Base-by-base conservation (phyloP, 2,888 invertebrate species). In the Melanostoma mellinum region DNA sequence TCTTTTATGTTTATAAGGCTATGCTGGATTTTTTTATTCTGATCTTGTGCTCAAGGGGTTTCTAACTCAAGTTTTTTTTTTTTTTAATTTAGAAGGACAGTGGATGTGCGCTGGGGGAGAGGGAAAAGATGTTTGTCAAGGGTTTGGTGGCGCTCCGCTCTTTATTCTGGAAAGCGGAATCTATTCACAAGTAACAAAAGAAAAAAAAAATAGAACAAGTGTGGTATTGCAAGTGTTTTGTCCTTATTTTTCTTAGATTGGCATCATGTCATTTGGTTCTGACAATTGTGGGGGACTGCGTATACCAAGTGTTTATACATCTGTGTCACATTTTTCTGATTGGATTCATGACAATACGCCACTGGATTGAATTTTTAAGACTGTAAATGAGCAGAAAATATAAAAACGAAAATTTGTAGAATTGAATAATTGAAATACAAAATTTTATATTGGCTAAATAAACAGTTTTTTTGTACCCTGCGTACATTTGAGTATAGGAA, bases 201-300 rank as follows among this genome's bases (percentile, higher is more conserved):
- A 0, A 8, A 46, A 36, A 20, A 20, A 20, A 20, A 20, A 20
- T 20, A 20, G 20, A 20, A 20, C 20, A 20, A 20, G 20, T 20
- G 20, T 20, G 20, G 20, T 20, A 20, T 20, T 20, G 1, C 20
- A 20, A 1, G 20, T 20, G 20, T 20, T 20, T 20, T 20, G 20
- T 20, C 20, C 20, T 20, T 20, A 20, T 33, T n/a, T 91, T 74
- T 89, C 91, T 85, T 88, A 96, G 96, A 93, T 96, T 82, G 96
- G 96, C 38, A 94, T 96, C 44, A 93, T 96, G 85, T 96, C 96
- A 0, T 96, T 96, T 87, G 96, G 96, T 1, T 95, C 96, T 0
- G 95, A 95, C 86, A 95, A 95, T 89, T 95, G 96, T 87, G 95
- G 95, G 33, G 94, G 94, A 30, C 92, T 93, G 73, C 95, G 95